Evolutionary conservation across 2,888 invertebrate genomes (phyloP).

Genomic region (Deroplatys truncata): DNA sequence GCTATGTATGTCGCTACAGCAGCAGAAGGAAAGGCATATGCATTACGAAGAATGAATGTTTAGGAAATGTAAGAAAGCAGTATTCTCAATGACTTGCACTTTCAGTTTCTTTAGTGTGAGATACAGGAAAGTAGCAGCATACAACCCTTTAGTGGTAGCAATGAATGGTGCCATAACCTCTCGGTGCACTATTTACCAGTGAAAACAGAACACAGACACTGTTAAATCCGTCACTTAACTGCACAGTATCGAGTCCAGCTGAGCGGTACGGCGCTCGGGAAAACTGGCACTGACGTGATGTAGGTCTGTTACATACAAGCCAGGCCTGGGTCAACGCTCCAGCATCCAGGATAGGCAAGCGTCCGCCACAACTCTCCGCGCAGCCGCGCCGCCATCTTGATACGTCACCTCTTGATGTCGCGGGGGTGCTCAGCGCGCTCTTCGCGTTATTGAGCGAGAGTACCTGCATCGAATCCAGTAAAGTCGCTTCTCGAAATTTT

Average conservation of each 20-base stretch:
- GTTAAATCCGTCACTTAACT: not conserved
- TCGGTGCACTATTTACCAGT: not conserved
- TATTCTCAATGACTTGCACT: not conserved
- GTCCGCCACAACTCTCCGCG: not conserved
- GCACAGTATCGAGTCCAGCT: not conserved
- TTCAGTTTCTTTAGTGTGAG: not conserved
- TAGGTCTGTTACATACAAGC: not conserved
- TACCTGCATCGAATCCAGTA: not conserved
- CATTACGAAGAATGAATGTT: not conserved
- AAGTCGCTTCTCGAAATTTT: not conserved
- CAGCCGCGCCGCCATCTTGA: not conserved
- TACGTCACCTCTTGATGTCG: not conserved
- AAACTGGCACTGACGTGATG: not conserved
- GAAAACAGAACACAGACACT: not conserved
- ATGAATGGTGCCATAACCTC: no score
- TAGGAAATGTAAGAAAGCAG: not conserved
- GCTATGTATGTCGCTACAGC: no score
- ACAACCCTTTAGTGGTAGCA: no score
- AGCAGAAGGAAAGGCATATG: no score
- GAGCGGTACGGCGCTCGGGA: not conserved
- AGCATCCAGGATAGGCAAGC: slow-evolving; percentile 15
- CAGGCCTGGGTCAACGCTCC: slow-evolving; percentile 21
- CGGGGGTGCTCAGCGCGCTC: no score
- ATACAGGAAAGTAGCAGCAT: no score
- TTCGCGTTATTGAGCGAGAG: no score